Percentiles rank a stretch among this genome's conserved stretches.
phyloP scores from a whole-genome alignment of 1,140 invertebrate genomes.

The Caenorhabditis tropicalis region DNA sequence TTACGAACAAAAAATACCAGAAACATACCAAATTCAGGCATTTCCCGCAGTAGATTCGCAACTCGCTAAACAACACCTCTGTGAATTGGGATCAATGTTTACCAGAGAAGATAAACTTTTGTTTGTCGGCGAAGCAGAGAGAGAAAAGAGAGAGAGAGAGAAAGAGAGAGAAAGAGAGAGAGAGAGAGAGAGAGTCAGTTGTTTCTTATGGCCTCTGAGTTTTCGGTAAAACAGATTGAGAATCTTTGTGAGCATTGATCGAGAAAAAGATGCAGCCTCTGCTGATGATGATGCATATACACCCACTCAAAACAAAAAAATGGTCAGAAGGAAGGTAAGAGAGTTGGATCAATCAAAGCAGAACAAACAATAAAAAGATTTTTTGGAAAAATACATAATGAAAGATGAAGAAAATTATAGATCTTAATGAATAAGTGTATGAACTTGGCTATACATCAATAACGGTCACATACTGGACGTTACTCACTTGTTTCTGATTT shows the following conservation, averaged over 20 bases:
- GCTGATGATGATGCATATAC: neutral
- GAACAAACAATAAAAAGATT: no score
- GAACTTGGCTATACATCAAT: no score
- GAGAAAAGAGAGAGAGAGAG: no score
- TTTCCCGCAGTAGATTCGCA: neutral
- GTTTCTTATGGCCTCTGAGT: conserved; percentile 11
- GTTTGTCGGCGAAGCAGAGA: neutral
- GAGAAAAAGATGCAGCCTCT: neutral
- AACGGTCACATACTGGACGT: no score
- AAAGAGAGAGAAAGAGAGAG: no score
- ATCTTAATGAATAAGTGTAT: no score
- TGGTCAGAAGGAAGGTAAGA: neutral
- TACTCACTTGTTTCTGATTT: no score
- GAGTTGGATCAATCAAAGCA: neutral
- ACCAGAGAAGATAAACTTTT: neutral
- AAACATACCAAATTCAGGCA: conserved; percentile 22
- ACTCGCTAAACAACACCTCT: neutral
- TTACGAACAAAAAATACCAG: neutral
- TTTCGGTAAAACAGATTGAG: neutral
- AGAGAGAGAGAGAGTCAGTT: neutral
- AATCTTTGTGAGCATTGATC: neutral
- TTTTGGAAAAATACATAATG: no score
- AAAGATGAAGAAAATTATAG: no score
- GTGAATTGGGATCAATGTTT: neutral
- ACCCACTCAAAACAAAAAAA: neutral